phyloP scores from a whole-genome alignment of 1,140 invertebrate genomes.

The Drosophila nebulosa region DNA sequence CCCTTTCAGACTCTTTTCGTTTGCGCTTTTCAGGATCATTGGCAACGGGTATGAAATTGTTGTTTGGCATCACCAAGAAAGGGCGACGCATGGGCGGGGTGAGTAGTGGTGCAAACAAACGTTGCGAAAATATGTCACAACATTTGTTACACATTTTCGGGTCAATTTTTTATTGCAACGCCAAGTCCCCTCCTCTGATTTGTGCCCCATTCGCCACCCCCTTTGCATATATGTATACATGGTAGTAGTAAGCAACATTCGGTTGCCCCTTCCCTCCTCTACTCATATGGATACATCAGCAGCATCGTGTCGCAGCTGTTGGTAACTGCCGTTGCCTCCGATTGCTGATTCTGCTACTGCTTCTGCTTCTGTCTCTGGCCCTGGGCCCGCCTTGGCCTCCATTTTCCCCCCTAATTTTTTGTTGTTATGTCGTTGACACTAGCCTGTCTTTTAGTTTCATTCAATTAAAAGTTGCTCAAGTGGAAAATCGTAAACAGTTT shows the following conservation, averaged over 20 bases:
- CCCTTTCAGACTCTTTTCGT: slow-evolving; percentile 63
- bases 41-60: slow-evolving; percentile 50
- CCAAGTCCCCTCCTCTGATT: slow-evolving; percentile 2
- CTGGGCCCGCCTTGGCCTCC: background rate
- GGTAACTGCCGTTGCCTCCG: slow-evolving; percentile 23
- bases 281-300: slow-evolving; percentile 38
- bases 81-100: background rate
- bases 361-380: background rate
- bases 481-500: slow-evolving; percentile 76
- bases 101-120: slow-evolving; percentile 22
- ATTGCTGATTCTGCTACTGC: background rate
- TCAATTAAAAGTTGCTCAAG: slow-evolving; percentile 75
- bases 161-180: slow-evolving; percentile 77
- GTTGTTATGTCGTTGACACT: slow-evolving; percentile 62
- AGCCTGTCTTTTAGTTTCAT: slow-evolving; percentile 69
- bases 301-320: slow-evolving; percentile 56
- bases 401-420: background rate
- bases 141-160: slow-evolving; percentile 79
- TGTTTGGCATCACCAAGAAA: background rate
- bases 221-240: background rate
- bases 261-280: background rate
- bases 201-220: background rate
- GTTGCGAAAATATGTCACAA: slow-evolving; percentile 77
- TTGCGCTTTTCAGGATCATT: slow-evolving; percentile 74
- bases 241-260: slow-evolving; percentile 21